phyloP scores from a whole-genome alignment of 2,888 invertebrate genomes.

The Harpalus rufipes region DNA sequence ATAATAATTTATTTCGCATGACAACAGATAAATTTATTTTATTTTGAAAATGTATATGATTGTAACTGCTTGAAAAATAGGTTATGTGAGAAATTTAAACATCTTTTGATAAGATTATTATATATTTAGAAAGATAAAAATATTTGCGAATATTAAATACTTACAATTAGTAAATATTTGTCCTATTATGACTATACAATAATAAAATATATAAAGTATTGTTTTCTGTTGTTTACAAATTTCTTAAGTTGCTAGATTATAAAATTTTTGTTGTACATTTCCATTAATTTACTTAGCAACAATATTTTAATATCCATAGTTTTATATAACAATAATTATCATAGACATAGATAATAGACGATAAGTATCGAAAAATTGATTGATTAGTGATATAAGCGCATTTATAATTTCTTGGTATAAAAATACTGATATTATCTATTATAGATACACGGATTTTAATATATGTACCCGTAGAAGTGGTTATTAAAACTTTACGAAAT shows the following conservation, averaged over 20 bases:
- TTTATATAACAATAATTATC: constrained; percentile 4
- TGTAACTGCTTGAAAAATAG: background rate
- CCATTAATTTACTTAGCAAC: background rate
- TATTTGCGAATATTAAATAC: background rate
- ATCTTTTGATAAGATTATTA: background rate
- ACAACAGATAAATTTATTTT: background rate
- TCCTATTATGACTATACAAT: too few species aligned
- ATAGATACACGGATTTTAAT: background rate
- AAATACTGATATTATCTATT: background rate
- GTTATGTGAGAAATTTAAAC: background rate
- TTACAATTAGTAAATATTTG: background rate
- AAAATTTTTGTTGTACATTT: background rate
- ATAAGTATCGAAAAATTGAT: background rate
- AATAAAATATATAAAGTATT: background rate
- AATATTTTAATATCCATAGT: background rate
- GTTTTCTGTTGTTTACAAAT: background rate
- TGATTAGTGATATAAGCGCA: background rate
- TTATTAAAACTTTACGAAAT: too few species aligned
- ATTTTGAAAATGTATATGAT: background rate
- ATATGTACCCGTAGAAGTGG: too few species aligned
- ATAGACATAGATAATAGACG: background rate
- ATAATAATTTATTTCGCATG: background rate
- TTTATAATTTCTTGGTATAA: background rate
- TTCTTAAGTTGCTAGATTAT: background rate
- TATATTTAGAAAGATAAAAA: background rate